Conservation (phyloP, 1,140 invertebrate genomes). For the Drosophila arawakana region DNA sequence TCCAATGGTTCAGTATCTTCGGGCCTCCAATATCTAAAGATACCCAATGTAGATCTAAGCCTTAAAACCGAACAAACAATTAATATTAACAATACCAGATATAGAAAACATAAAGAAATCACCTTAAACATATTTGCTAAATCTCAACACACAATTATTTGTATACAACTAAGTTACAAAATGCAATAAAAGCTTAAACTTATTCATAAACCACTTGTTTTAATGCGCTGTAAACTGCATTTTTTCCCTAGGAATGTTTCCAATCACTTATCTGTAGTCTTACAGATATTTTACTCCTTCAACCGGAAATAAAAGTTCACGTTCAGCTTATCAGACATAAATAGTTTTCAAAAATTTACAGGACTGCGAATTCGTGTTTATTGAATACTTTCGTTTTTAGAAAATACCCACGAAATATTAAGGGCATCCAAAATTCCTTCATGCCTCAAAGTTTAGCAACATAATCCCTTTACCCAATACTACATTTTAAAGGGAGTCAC, state of each 20-base stretch:
- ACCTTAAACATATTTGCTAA: conserved; percentile 26
- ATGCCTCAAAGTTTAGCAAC: not conserved
- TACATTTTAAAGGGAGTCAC: conserved; percentile 5
- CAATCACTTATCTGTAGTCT: too few relatives aligned
- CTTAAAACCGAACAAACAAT: conserved; percentile 18
- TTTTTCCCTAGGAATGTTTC: too few relatives aligned
- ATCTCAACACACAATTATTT: conserved; percentile 54
- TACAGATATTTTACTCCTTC: too few relatives aligned
- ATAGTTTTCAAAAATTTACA: too few relatives aligned
- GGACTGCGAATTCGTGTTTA: too few relatives aligned
- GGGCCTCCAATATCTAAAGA: conserved; percentile 20
- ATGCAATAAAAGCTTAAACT: conserved; percentile 72
- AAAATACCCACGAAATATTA: not conserved
- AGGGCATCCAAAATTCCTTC: not conserved
- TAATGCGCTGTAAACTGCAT: too few relatives aligned
- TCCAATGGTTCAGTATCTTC: not conserved
- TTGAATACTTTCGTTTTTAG: too few relatives aligned
- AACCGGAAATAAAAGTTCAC: too few relatives aligned
- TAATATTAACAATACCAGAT: conserved; percentile 25
- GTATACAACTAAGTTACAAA: conserved; percentile 67
- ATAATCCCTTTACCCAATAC: too few relatives aligned
- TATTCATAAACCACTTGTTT: conserved; percentile 48
- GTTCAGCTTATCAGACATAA: too few relatives aligned
- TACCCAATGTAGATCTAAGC: conserved; percentile 20
- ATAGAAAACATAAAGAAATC: conserved; percentile 17